Base-by-base conservation (phyloP, 2,797 vertebrate genomes). In the Micromesistius poutassou region DNA sequence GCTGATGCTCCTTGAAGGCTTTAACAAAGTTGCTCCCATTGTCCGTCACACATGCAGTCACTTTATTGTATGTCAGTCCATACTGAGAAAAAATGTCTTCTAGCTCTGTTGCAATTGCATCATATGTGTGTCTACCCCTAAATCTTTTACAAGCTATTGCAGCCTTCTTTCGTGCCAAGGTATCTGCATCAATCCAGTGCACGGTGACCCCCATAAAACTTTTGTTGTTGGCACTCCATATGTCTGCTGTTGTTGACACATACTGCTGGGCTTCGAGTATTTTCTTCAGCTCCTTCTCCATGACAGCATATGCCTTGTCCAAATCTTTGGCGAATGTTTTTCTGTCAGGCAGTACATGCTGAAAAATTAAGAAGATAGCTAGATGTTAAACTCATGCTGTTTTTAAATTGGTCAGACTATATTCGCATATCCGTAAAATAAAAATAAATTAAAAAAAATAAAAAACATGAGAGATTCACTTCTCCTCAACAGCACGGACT, bases 101-200 rank as follows among this genome's bases (percentile, higher is more conserved):
- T 16, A 76, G n/a, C 35, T 76, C 75, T 36, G 35, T 70, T 16
- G 66, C 62, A 76, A 76, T 76, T 35, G 7, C 28, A 16, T 76
- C 68, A 35, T 77, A 25, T 71, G 71, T 77, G n/a, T n/a, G n/a
- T n/a, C n/a, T n/a, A n/a, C n/a, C n/a, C n/a, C n/a, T n/a, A n/a
- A n/a, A n/a, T n/a, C 76, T 22, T 77, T 36, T 77, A 72, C 76
- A 77, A 77, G 76, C 68, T 36, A 77, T 72, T 5, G 70, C 76
- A 2, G 38, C 76, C 76, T 77, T 72, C 70, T 50, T 16, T 50
- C 38, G 12, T 72, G 71, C 70, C 70, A 77, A 77, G 9, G 68
- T 50, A 72, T 3, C 46, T 66, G 74, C 70, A 50, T 77, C 68
- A 13, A 77, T 77, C 76, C 68, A 71, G 66, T 68, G 22, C 22